Evolutionary conservation across 2,113 vertebrate genomes (phyloP), one percentile per base, ranked within the genome.

Genomic region (Oceanodroma tethys): DNA sequence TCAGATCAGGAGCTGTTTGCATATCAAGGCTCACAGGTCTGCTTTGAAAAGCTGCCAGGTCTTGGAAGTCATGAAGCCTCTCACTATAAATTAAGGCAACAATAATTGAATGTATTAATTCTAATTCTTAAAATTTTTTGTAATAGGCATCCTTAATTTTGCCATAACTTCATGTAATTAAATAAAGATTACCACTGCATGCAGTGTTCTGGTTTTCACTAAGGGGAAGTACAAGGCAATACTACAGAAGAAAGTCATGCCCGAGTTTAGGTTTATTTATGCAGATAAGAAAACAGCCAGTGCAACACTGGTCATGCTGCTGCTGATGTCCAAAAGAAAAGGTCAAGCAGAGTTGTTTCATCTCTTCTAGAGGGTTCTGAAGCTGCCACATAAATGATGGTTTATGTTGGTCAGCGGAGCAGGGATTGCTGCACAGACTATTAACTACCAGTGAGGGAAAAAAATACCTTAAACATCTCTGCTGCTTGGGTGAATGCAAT

Each of bases 31-130:
- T 81, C 95, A 92, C 79, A 70, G 73, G 85, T 95, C 96, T 94
- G 73, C 78, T 95, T 83, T 94, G 94, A 88, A 96, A 97, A 93
- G 29, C 74, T 95, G 66, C 42, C 89, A 97, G 65, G 93, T 95
- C 92, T 86, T 58, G 62, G 68, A 79, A 96, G 79, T 93, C 91
- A 91, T 15, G 47, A 78, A 81, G 71, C 88, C 68, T 93, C 81
- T 90, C 55, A 43, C 47, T 96, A 13, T 55, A 93, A 91, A 90
- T 94, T 86, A 93, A 73, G 42, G 89, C 50, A 91, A 94, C 59
- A 76, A 70, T 63, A 91, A 91, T 8, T 76, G 9, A 80, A 89
- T 85, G 48, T 81, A 80, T 96, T 85, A 81, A 89, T 95, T 97
- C 52, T 92, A 55, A 72, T 79, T 91, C 22, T 84, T 38, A 40